Conservation (phyloP, 2,113 vertebrate genomes). For the Micromys minutus region DNA sequence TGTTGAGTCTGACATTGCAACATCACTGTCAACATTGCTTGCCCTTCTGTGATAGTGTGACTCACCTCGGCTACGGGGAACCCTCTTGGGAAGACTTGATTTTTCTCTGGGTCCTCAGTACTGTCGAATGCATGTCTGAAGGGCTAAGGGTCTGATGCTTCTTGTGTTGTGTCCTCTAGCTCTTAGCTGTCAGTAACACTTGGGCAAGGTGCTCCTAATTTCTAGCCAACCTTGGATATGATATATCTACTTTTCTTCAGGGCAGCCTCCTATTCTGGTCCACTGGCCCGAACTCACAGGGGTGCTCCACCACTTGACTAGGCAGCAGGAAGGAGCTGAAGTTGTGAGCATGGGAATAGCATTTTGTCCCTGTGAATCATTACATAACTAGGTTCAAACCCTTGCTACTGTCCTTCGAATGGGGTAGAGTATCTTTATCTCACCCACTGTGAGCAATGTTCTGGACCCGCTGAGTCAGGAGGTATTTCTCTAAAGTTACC, state of each 20-base stretch:
- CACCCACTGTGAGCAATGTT: neutral
- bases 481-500: neutral
- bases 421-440: neutral
- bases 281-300: neutral
- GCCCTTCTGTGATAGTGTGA: slow-evolving; percentile 55
- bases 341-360: neutral
- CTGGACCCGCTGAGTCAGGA: neutral
- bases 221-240: neutral
- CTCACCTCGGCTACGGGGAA: slow-evolving; percentile 28
- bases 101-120: neutral
- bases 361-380: neutral
- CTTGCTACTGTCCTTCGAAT: neutral
- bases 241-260: neutral
- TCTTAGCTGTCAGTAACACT: neutral
- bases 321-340: neutral
- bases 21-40: neutral
- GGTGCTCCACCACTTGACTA: neutral
- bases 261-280: neutral
- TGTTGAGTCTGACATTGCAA: slow-evolving; percentile 22
- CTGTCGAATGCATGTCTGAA: neutral
- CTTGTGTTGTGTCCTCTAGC: neutral
- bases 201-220: neutral
- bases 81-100: slow-evolving; percentile 24
- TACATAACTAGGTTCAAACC: neutral
- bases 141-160: neutral